phyloP scores from a whole-genome alignment of 2,113 vertebrate genomes.

The Mormyrus iriodes region DNA sequence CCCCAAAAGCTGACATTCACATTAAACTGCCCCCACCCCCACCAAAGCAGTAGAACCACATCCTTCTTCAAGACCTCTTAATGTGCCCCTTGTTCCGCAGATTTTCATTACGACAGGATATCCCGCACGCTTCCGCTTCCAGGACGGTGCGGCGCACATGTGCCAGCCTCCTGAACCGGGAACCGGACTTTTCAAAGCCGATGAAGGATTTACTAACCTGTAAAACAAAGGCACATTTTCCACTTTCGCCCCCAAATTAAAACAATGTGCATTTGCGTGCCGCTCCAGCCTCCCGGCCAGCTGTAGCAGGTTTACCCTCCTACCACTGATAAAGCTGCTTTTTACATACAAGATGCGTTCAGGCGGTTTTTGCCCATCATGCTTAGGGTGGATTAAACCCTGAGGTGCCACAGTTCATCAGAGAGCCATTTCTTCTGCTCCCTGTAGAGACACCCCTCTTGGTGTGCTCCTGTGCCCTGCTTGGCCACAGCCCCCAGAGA shows the following conservation, averaged over 20 bases:
- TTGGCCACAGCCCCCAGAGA: neutral
- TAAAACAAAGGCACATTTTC: neutral
- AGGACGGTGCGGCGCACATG: slow-evolving; percentile 58
- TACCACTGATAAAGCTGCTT: neutral
- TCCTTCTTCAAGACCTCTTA: slow-evolving; percentile 19
- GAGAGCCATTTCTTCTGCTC: neutral
- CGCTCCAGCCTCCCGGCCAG: slow-evolving; percentile 7
- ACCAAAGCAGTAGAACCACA: slow-evolving; percentile 22
- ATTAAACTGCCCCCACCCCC: neutral
- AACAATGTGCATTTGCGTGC: slow-evolving; percentile 5
- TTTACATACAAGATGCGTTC: neutral
- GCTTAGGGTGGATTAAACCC: neutral
- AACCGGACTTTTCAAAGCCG: neutral
- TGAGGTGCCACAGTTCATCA: neutral
- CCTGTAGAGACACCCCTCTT: neutral
- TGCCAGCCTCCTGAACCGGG: slow-evolving; percentile 34
- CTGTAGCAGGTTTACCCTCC: neutral
- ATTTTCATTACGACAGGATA: slow-evolving; percentile 59
- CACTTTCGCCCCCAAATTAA: neutral
- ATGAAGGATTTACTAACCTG: slow-evolving; percentile 15
- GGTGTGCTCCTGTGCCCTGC: neutral
- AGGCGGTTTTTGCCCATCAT: slow-evolving; percentile 22
- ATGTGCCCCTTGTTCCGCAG: slow-evolving; percentile 31
- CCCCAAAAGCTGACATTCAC: neutral
- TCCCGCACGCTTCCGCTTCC: slow-evolving; percentile 59